phyloP scores from a whole-genome alignment of 1,140 invertebrate species.

The Trichomalopsis sarcophagae region DNA sequence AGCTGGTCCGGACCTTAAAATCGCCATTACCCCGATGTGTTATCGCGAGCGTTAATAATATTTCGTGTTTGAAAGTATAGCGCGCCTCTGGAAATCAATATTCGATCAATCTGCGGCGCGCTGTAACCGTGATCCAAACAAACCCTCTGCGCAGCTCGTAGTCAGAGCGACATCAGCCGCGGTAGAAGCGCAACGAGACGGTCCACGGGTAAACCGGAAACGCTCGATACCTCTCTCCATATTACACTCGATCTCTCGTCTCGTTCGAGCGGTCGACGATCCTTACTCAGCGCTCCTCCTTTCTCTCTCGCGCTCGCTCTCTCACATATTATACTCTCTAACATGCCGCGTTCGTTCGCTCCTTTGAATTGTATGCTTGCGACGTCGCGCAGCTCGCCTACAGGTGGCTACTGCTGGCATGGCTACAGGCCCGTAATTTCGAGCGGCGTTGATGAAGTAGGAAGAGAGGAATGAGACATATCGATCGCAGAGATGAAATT shows the following conservation, averaged over 20 bases:
- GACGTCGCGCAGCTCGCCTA: background rate
- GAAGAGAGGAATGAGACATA: no score
- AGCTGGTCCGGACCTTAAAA: background rate
- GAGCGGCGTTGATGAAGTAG: no score
- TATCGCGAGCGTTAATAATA: background rate
- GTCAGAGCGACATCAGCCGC: background rate
- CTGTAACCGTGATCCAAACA: no score
- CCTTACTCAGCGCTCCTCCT: background rate
- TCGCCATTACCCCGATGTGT: background rate
- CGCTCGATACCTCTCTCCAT: constrained; percentile 13
- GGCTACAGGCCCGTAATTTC: no score
- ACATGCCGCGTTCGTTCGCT: constrained; percentile 1
- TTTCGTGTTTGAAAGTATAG: no score
- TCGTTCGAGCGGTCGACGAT: constrained; percentile 2
- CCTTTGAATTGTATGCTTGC: background rate
- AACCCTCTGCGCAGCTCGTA: no score
- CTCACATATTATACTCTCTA: background rate
- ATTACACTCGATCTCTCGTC: background rate
- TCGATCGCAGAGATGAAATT: no score
- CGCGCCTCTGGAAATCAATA: background rate
- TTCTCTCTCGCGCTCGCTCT: constrained; percentile 24
- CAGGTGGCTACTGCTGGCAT: no score
- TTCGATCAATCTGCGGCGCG: constrained; percentile 1
- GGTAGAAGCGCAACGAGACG: background rate
- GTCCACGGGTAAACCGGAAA: constrained; percentile 42